A percentile compares a stretch with the other conserved stretches of the same genome.
Conservation (phyloP, 1,140 invertebrate genomes). For the Maconellicoccus hirsutus region DNA sequence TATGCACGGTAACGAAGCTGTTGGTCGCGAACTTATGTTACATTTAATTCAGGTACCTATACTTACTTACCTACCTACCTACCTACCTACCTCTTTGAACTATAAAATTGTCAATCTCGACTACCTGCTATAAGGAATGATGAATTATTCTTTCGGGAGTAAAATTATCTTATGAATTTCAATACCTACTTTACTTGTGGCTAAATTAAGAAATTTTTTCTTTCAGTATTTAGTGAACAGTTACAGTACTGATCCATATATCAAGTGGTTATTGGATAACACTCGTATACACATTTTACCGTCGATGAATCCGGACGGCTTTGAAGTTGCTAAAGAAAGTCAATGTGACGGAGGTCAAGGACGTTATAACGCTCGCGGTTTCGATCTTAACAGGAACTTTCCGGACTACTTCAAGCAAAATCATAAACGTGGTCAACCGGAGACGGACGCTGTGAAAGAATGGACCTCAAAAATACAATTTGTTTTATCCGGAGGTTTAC, state of each 20-base stretch:
- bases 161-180: too few species aligned
- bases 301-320: conserved; percentile 86
- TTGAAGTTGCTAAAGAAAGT: conserved; percentile 74
- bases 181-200: background rate
- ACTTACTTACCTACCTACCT: too few species aligned
- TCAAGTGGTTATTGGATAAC: conserved; percentile 76
- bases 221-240: conserved; percentile 65
- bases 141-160: too few species aligned
- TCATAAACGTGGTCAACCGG: conserved; percentile 72
- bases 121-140: too few species aligned
- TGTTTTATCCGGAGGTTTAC: conserved; percentile 77
- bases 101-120: too few species aligned
- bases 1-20: conserved; percentile 83
- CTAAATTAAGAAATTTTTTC: background rate
- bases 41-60: conserved; percentile 74
- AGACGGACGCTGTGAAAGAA: conserved; percentile 88
- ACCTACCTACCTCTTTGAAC: too few species aligned
- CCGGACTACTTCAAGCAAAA: conserved; percentile 84
- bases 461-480: conserved; percentile 88
- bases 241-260: conserved; percentile 64
- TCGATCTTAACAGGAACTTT: conserved; percentile 84
- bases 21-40: conserved; percentile 73
- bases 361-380: conserved; percentile 74
- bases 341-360: conserved; percentile 73
- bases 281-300: conserved; percentile 85